Evolutionary conservation across 2,113 vertebrate species (phyloP).

Genomic region (Accipiter cooperii): DNA sequence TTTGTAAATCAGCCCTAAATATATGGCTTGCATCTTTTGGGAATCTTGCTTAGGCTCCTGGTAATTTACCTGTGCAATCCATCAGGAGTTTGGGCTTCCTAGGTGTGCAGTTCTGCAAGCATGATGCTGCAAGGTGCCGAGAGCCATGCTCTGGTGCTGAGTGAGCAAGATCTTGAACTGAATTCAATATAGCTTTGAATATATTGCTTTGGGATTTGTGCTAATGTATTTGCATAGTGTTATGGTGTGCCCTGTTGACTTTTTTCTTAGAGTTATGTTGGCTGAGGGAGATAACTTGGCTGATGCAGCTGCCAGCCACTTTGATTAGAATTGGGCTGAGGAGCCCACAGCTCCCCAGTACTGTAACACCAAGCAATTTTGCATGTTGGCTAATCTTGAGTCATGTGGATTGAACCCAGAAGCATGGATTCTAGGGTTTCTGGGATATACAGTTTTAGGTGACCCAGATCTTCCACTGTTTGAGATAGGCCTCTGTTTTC

Average conservation of each 20-base stretch:
- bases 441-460: neutral
- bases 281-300: neutral
- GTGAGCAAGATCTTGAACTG: neutral
- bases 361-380: neutral
- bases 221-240: neutral
- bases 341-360: neutral
- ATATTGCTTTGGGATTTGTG: neutral
- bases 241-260: neutral
- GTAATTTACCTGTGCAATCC: neutral
- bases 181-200: neutral
- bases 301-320: neutral
- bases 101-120: neutral
- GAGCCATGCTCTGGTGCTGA: neutral
- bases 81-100: neutral
- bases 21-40: neutral
- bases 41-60: neutral
- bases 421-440: neutral
- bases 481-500: neutral
- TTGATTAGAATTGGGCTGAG: neutral
- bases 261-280: neutral
- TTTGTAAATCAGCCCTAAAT: neutral
- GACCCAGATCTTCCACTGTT: neutral
- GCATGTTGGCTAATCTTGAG: neutral
- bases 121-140: neutral
- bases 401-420: neutral